Conservation (phyloP, 2,888 invertebrate species). For the Pterostichus niger region DNA sequence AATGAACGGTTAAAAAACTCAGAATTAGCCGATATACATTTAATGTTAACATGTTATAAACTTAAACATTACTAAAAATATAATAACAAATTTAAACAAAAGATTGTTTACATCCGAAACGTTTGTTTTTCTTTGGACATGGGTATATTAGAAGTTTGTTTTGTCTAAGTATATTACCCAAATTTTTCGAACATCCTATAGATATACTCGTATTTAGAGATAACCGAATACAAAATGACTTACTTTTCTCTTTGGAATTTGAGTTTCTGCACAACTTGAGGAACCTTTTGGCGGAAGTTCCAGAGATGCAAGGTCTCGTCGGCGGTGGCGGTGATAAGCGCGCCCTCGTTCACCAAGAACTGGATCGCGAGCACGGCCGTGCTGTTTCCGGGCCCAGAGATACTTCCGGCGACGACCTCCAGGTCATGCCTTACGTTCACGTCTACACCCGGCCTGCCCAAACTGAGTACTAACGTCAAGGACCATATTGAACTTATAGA, state of each 20-base stretch:
- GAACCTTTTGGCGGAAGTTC: slow-evolving; percentile 96
- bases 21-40: too few species aligned
- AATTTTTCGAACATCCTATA: not conserved
- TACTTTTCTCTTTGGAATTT: slow-evolving; percentile 98
- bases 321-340: slow-evolving; percentile 95
- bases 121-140: too few species aligned
- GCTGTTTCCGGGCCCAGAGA: slow-evolving; percentile 77
- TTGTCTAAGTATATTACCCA: too few species aligned
- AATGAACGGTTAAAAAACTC: too few species aligned
- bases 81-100: too few species aligned
- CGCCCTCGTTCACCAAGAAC: slow-evolving; percentile 98
- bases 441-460: slow-evolving; percentile 98
- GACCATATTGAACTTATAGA: slow-evolving; percentile 69
- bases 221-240: slow-evolving; percentile 70
- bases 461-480: slow-evolving; percentile 80
- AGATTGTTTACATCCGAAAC: too few species aligned
- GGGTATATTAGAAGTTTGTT: too few species aligned
- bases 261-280: slow-evolving; percentile 96
- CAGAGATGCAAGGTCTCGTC: slow-evolving; percentile 98
- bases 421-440: slow-evolving; percentile 93
- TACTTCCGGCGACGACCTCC: slow-evolving; percentile 75
- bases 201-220: too few species aligned
- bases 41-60: too few species aligned
- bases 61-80: too few species aligned
- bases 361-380: slow-evolving; percentile 91